Evolutionary conservation across 2,888 invertebrate genomes (phyloP).

Genomic region (Caenorhabditis uteleia): DNA sequence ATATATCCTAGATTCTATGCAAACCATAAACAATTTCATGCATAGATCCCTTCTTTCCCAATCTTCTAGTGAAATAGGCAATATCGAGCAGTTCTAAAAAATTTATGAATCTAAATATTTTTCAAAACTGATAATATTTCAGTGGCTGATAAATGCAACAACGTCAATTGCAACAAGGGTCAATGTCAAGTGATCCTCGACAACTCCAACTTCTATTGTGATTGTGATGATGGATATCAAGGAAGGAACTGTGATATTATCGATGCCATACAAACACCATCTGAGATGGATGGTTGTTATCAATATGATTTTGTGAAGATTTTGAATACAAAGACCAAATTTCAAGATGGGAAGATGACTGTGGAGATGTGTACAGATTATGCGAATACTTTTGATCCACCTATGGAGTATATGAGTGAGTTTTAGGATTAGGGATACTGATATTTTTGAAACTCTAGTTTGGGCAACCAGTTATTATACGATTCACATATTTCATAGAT

Average conservation of each 20-base stretch:
- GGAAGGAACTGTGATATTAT: neutral
- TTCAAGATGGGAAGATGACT: conserved; percentile 12
- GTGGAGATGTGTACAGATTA: conserved; percentile 10
- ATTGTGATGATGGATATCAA: neutral
- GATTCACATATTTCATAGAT: too few relatives aligned
- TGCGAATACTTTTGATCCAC: conserved; percentile 1
- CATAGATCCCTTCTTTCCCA: too few relatives aligned
- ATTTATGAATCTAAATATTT: too few relatives aligned
- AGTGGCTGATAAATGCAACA: conserved; percentile 12
- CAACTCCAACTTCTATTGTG: conserved; percentile 1
- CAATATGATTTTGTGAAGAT: conserved; percentile 6
- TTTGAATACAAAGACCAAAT: conserved; percentile 4
- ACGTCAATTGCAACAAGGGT: conserved; percentile 9
- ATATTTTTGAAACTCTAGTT: too few relatives aligned
- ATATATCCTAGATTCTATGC: too few relatives aligned
- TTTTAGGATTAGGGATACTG: too few relatives aligned
- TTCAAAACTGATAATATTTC: too few relatives aligned
- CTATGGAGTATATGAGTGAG: too few relatives aligned
- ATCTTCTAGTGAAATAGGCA: too few relatives aligned
- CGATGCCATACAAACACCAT: neutral
- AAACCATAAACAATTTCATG: too few relatives aligned
- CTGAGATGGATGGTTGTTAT: conserved; percentile 10
- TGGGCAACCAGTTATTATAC: too few relatives aligned
- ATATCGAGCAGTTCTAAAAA: neutral
- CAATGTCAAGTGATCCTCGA: conserved; percentile 12